These are phyloP conservation scores for Sus scrofa DNA, from an alignment of 2,113 vertebrate genomes.

Conservation along the genomic window DNA sequence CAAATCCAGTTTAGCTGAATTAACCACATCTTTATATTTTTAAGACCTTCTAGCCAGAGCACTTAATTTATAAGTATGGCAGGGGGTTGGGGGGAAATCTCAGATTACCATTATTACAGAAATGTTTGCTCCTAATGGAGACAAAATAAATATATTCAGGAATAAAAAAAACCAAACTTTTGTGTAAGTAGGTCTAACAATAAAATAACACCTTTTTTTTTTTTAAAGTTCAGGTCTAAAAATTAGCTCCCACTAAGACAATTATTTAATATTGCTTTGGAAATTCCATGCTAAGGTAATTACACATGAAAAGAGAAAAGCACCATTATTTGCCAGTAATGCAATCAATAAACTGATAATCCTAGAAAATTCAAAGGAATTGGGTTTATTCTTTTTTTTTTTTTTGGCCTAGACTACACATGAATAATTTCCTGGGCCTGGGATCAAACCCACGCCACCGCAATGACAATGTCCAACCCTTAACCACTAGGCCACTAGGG, in stretches of 20 bases:
- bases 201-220: not conserved
- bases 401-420: too few species aligned
- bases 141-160: not conserved
- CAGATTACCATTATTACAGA: not conserved
- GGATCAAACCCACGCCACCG: too few species aligned
- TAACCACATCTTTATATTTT: not conserved
- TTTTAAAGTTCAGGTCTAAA: constrained; percentile 24
- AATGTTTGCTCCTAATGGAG: not conserved
- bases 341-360: not conserved
- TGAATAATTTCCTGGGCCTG: too few species aligned
- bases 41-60: not conserved
- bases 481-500: too few species aligned
- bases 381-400: too few species aligned
- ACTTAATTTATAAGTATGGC: not conserved
- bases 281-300: not conserved
- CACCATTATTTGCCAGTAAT: not conserved
- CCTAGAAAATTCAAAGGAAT: constrained; percentile 45
- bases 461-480: too few species aligned
- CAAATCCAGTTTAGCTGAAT: not conserved
- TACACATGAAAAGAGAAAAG: not conserved
- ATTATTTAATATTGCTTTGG: not conserved
- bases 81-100: not conserved
- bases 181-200: not conserved
- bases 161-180: not conserved
- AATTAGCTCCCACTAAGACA: not conserved